Evolutionary conservation across 1,140 invertebrate species (phyloP), one percentile per base, ranked within the genome.

Genomic region (Oncopeltus fasciatus): DNA sequence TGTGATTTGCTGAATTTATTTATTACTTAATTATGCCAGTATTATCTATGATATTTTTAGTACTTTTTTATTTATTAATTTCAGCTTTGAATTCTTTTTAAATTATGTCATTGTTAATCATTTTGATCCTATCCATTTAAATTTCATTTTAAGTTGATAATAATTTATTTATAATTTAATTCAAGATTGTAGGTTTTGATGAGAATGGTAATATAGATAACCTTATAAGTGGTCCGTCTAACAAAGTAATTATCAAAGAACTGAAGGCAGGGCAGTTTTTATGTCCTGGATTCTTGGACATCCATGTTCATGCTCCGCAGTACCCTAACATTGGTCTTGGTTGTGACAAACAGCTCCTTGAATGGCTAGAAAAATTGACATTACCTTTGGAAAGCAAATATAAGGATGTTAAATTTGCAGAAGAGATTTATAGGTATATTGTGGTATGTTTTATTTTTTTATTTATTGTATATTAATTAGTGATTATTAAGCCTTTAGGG

Each of bases 301-400:
- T 85, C 14, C 92, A 95, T 68, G 86, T 89, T 49, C 92, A 95
- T 78, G 88, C 89, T 0, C 84, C 88, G 1, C 92, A 95, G 74
- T 86, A 87, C 68, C 85, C 87, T 1, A 92, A 92, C 72, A 73
- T 83, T 64, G 91, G 91, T 8, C 69, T 90, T 12, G 91, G 87
- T 0, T 79, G 89, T 61, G 89, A 92, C 70, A 79, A 83, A 65
- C 78, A 81, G 0, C 74, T 95, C 12, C 73, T 94, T 1, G 84
- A 91, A 60, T 95, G 92, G 92, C 74, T 95, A 0, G 76, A 85
- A 33, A 81, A 76, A n/a, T 93, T 93, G 68, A 94, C 90, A 1
- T 93, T 91, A 69, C 90, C 89, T 2, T 74, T 87, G 33, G 92
- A 95, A 71, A 80, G 78, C 5, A 78, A 83, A 70, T 95, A 85